These are phyloP conservation scores for Eupeodes luniger DNA, from an alignment of 2,888 invertebrate species.

Conservation along the genomic window DNA sequence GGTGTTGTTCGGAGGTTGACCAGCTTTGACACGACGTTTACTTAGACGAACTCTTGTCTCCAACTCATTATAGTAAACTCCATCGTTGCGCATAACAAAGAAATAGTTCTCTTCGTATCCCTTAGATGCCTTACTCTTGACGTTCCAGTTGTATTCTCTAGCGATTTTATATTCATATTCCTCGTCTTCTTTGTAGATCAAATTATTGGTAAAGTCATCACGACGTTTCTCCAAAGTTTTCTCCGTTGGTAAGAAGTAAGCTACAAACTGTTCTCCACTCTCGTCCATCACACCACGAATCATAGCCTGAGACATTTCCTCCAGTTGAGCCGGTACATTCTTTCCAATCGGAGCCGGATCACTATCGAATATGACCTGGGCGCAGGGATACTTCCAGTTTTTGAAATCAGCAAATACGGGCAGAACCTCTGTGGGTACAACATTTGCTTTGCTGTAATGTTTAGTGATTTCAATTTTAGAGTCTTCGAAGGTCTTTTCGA, in stretches of 20 bases:
- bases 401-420: constrained; percentile 98
- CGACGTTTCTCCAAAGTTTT: constrained; percentile 95
- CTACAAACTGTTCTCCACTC: constrained; percentile 99
- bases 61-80: constrained; percentile 96
- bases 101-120: constrained; percentile 99
- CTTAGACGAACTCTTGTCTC: constrained; percentile 97
- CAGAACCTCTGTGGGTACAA: constrained; percentile 94
- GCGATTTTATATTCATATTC: constrained; percentile 99
- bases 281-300: constrained; percentile 99
- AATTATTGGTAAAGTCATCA: constrained; percentile 89
- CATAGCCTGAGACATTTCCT: constrained; percentile 99
- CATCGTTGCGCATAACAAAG: constrained; percentile 95
- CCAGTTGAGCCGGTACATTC: constrained; percentile 94
- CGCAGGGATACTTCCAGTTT: constrained; percentile 99
- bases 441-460: constrained; percentile 98
- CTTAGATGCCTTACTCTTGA: constrained; percentile 97
- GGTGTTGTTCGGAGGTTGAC: constrained; percentile 85
- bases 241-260: constrained; percentile 98
- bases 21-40: constrained; percentile 93
- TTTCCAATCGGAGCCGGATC: constrained; percentile 97
- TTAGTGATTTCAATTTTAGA: constrained; percentile 93
- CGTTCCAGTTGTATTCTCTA: constrained; percentile 99
- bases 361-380: constrained; percentile 98
- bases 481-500: constrained; percentile 98
- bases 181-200: constrained; percentile 94